phyloP scores from a whole-genome alignment of 1,140 invertebrate species.

The Nephila pilipes region DNA sequence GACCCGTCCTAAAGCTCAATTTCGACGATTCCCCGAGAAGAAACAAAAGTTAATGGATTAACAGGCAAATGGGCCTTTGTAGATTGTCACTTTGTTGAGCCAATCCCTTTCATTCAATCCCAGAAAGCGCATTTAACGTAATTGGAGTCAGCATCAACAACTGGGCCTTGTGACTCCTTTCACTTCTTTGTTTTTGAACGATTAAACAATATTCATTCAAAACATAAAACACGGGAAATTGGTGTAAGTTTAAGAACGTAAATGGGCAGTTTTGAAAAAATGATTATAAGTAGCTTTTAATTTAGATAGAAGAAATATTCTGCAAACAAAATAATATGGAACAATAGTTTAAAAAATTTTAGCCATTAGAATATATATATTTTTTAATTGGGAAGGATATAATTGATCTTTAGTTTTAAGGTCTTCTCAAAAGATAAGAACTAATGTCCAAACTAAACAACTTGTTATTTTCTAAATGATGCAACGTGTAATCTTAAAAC shows the following conservation, averaged over 20 bases:
- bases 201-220: constrained; percentile 52
- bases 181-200: constrained; percentile 39
- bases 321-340: background rate
- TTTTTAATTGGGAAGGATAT: too few species aligned
- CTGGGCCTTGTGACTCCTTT: constrained; percentile 9
- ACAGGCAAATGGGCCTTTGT: constrained; percentile 46
- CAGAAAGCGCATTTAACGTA: constrained; percentile 47
- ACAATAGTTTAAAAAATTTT: too few species aligned
- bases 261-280: background rate
- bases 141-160: constrained; percentile 59
- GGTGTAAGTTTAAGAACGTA: background rate
- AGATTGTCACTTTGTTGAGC: constrained; percentile 61
- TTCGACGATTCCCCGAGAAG: constrained; percentile 9
- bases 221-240: constrained; percentile 27
- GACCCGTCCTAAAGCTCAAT: constrained; percentile 32
- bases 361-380: too few species aligned
- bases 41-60: constrained; percentile 62
- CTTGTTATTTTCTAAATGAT: too few species aligned
- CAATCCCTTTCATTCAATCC: constrained; percentile 55
- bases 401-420: too few species aligned
- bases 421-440: too few species aligned
- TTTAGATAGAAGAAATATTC: background rate
- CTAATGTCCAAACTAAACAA: too few species aligned
- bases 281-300: background rate
- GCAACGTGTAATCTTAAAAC: too few species aligned